Base-by-base conservation (phyloP, 1,140 invertebrate species). In the Nebria ingens region DNA sequence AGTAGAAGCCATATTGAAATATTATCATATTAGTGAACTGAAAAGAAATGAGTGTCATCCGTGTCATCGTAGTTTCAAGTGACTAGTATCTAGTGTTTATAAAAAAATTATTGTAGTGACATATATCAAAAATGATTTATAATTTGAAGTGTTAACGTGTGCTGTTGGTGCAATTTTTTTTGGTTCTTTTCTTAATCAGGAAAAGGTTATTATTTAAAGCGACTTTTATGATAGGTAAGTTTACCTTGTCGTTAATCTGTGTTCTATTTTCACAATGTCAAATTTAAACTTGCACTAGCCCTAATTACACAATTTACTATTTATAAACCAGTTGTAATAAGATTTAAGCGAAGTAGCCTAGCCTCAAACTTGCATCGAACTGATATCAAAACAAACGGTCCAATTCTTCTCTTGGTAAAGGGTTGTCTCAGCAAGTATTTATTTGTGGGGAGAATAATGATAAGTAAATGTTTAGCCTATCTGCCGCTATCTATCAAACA, bases 31-130 rank as follows among this genome's bases (percentile, higher is more conserved):
- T 34, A 34, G 25, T 45, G 40, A 45, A n/a, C n/a, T n/a, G n/a
- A 45, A 45, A 45, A 34, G 40, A 45, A 34, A 34, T 34, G 25
- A 45, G 4, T 12, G n/a, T n/a, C n/a, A n/a, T n/a, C n/a, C n/a
- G 40, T 45, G 40, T 45, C 40, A 45, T 45, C 40, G 40, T 45
- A 45, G 40, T 45, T 45, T 45, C 6, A 17, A 45, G 40, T 45
- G 40, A 45, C 15, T 9, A 45, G 17, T 45, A 45, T 12, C 9
- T 45, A 17, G 9, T 12, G 9, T 9, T 17, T 12, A 45, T 9
- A 17, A 45, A 45, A 45, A 11, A 45, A 12, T 45, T 12, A 9
- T 6, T 34, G 6, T 34, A 45, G 40, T 45, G 40, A 45, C 17
- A 45, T 12, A 45, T 45, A 45, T 45, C 4, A 45, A 45, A 45